These are phyloP conservation scores for Australoheros facetus DNA, from an alignment of 2,797 vertebrate genomes.

Conservation along the genomic window DNA sequence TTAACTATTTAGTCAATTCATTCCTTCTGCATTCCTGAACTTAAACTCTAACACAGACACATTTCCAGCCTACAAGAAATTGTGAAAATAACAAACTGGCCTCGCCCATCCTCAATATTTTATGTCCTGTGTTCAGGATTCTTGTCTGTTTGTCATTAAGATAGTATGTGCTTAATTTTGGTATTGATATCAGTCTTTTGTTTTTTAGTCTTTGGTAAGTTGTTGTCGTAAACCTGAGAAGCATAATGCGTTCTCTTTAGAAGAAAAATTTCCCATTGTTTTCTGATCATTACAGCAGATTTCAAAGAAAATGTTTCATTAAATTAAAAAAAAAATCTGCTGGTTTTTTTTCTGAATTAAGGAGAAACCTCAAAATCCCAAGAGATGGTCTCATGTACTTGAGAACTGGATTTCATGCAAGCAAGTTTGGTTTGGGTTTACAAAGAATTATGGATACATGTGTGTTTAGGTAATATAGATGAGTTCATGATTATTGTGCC, in stretches of 20 bases:
- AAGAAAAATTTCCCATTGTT: not conserved
- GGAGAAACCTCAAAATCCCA: not conserved
- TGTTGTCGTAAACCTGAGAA: slow-evolving; percentile 40
- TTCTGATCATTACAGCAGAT: not conserved
- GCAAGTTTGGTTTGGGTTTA: not conserved
- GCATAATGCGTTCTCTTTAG: not conserved
- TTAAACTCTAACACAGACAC: not conserved
- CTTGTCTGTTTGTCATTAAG: slow-evolving; percentile 52
- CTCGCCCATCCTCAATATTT: not conserved
- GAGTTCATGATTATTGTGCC: not conserved
- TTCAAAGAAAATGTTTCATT: not conserved
- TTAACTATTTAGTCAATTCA: not conserved
- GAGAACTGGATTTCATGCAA: not conserved
- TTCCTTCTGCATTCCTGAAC: not conserved
- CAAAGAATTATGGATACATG: not conserved
- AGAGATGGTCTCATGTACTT: not conserved
- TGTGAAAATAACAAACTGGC: not conserved
- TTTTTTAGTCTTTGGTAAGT: slow-evolving; percentile 64
- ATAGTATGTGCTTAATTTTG: slow-evolving; percentile 18
- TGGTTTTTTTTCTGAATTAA: not conserved
- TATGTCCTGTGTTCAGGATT: slow-evolving; percentile 15
- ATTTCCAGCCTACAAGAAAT: not conserved
- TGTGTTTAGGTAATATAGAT: not conserved
- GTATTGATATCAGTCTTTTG: slow-evolving; percentile 47
- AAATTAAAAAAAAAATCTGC: not conserved